A percentile compares a stretch with the other conserved stretches of the same genome.
phyloP scores from a whole-genome alignment of 1,140 invertebrate genomes.

The Lasioglossum baleicum region DNA sequence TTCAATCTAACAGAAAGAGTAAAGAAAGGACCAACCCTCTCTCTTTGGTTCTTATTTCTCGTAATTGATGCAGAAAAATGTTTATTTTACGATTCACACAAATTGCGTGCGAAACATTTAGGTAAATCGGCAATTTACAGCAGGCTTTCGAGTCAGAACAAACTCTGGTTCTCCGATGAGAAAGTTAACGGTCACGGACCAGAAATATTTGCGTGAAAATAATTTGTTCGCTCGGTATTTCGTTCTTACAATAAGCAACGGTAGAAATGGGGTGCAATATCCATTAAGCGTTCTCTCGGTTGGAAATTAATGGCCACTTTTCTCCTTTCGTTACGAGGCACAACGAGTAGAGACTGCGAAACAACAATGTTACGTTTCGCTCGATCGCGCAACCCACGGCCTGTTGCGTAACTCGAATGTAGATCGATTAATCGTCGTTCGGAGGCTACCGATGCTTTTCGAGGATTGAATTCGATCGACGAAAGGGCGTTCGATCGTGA shows the following conservation, averaged over 20 bases:
- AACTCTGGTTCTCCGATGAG: too few species aligned
- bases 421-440: not conserved
- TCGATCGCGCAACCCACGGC: not conserved
- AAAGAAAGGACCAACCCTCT: too few species aligned
- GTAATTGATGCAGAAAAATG: too few species aligned
- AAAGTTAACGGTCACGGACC: too few species aligned
- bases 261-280: not conserved
- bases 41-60: too few species aligned
- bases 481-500: conserved; percentile 2
- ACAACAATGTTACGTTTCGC: not conserved
- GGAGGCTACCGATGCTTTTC: not conserved
- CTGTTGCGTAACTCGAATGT: not conserved
- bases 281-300: not conserved
- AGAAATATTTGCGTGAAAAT: too few species aligned
- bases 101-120: too few species aligned
- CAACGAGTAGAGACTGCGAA: not conserved
- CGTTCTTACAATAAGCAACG: not conserved
- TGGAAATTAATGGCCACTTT: not conserved
- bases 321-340: not conserved
- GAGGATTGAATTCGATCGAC: conserved; percentile 4
- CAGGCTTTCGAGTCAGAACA: too few species aligned
- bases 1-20: too few species aligned
- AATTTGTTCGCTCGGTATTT: not conserved
- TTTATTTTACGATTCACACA: too few species aligned
- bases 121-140: too few species aligned